Evolutionary conservation across 1,140 invertebrate genomes (phyloP), one percentile per base, ranked within the genome.

Genomic region (Drosophila sulfurigaster): DNA sequence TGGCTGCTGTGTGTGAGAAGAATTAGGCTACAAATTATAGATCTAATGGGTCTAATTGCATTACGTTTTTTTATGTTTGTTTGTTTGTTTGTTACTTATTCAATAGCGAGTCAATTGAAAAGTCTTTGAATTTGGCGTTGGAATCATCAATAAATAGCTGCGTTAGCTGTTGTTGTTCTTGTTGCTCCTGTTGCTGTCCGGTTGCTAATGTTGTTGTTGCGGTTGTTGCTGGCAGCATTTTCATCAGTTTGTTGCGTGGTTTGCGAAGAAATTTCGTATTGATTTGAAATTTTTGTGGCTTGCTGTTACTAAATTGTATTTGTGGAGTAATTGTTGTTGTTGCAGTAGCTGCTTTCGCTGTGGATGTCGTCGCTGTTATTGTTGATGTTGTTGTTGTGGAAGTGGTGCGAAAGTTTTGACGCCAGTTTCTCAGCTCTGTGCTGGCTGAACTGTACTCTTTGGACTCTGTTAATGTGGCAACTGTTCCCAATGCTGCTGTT

Each of bases 51-150:
- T 25, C 15, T 78, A 52, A 56, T 69, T 68, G 8, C 54, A 38
- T 69, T 64, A 60, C 51, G 45, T 48, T 75, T 59, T 57, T 48
- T 28, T 41, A n/a, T n/a, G n/a, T 48, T 68, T 57, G 57, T 59
- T 28, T 30, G 28, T n/a, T 60, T 62, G 38, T 60, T 30, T 43
- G 74, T 69, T 59, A 68, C 45, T 92, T 92, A 81, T 92, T 91
- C 69, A 92, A 81, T 70, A 92, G 62, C 62, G 91, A 92, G 76
- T 92, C 90, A 49, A 92, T 92, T 63, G 91, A 92, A 78, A 92
- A 92, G 86, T 92, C 91, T 88, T 91, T 92, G 59, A 92, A 91
- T 88, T 92, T 92, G 71, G 91, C 90, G 75, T 91, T 91, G 66
- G 88, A 83, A 81, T 92, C 91, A 68, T 91, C 90, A 57, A 68